Evolutionary conservation across 2,113 vertebrate genomes (phyloP), one percentile per base, ranked within the genome.

Genomic region (Cyanistes caeruleus): DNA sequence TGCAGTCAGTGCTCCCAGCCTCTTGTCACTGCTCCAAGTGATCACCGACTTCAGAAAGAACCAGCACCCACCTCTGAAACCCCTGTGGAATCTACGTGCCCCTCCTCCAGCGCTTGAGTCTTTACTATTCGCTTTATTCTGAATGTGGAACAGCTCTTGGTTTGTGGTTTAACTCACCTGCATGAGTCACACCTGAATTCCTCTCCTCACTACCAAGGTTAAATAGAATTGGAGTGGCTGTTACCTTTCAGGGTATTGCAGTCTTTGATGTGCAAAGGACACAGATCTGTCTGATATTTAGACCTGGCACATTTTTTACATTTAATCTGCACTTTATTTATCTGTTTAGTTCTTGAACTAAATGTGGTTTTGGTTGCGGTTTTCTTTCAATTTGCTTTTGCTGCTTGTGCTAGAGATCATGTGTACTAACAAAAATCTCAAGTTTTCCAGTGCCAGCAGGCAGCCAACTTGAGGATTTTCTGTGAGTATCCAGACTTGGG

Each of bases 181-280:
- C n/a, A 15, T 70, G 59, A 92, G 43, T 86, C 67, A 88, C 68
- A 55, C 33, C 72, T 90, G 55, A 90, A 88, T 83, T 86, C 63
- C 24, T 75, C 58, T 88, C 58, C 35, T 76, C 81, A 58, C 35
- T 48, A 73, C 20, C 9, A 3, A 86, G 59, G 33, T 86, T 95
- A 80, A 85, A 62, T 18, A 83, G 78, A 82, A 90, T 23, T 93
- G 16, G 27, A 21, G n/a, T 82, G 39, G 16, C 44, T 41, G 14
- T 80, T 95, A 59, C 39, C 49, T 92, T 87, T 53, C 51, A 81
- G 75, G 28, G 27, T 83, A 63, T 80, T 87, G 19, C 37, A 92
- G 65, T 30, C 79, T 97, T 90, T 88, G 87, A 93, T 65, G 63
- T 74, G 55, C 81, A 83, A 89, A 94, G 74, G 48, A 70, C 35